phyloP scores from a whole-genome alignment of 2,888 invertebrate genomes.

The Drosophila stalkeri region DNA sequence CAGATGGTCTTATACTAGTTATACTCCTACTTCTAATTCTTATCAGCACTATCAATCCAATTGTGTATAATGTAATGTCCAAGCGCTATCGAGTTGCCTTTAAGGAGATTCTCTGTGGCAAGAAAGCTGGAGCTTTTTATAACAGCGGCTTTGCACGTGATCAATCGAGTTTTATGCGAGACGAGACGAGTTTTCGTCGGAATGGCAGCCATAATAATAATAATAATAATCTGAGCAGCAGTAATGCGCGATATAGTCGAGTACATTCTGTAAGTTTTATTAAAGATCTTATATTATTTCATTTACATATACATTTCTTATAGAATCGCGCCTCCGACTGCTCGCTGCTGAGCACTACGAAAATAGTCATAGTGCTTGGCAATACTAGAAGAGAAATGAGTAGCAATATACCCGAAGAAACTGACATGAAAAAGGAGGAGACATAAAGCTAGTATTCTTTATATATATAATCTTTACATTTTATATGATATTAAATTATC shows the following conservation, averaged over 20 bases:
- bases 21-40: neutral
- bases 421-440: slow-evolving; percentile 79
- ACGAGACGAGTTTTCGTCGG: slow-evolving; percentile 88
- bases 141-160: slow-evolving; percentile 86
- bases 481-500: slow-evolving; percentile 8
- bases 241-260: slow-evolving; percentile 69
- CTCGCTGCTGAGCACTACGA: slow-evolving; percentile 73
- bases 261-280: slow-evolving; percentile 62
- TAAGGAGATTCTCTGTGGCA: slow-evolving; percentile 90
- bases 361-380: slow-evolving; percentile 83
- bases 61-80: slow-evolving; percentile 94
- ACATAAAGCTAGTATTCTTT: slow-evolving; percentile 74
- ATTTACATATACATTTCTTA: slow-evolving; percentile 8
- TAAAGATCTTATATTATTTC: neutral
- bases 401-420: slow-evolving; percentile 76
- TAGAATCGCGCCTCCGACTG: slow-evolving; percentile 68
- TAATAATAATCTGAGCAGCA: slow-evolving; percentile 62
- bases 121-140: slow-evolving; percentile 84
- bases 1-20: neutral
- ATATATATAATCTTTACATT: neutral
- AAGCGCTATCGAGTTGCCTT: slow-evolving; percentile 92
- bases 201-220: slow-evolving; percentile 86
- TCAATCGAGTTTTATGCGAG: slow-evolving; percentile 87
- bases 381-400: slow-evolving; percentile 72
- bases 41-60: slow-evolving; percentile 93